These are phyloP conservation scores for Thryonomys swinderianus DNA, from an alignment of 2,113 vertebrate species.

Conservation along the genomic window DNA sequence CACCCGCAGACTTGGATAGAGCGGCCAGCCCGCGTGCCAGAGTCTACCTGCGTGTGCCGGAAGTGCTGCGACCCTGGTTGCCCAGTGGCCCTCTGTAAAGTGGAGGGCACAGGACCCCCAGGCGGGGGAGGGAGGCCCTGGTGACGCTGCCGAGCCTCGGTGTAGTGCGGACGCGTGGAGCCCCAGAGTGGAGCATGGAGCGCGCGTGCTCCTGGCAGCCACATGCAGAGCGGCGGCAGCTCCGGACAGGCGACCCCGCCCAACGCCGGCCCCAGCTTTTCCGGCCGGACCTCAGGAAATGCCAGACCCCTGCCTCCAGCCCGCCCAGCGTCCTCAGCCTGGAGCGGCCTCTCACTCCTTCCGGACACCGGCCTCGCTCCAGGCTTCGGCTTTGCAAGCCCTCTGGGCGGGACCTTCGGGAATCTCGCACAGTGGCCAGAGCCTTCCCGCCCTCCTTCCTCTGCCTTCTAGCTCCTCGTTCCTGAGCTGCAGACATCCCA, in stretches of 20 bases:
- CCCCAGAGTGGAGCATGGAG: too few relatives aligned
- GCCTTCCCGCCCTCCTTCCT: neutral
- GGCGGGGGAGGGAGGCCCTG: neutral
- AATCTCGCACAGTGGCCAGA: fast-evolving
- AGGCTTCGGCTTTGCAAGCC: fast-evolving
- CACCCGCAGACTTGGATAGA: too few relatives aligned
- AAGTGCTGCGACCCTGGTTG: neutral
- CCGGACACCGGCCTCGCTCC: fast-evolving
- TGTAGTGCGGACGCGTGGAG: neutral
- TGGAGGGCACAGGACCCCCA: neutral
- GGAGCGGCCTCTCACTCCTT: neutral
- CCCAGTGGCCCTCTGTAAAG: neutral
- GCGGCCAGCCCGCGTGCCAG: too few relatives aligned
- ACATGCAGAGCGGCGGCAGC: fast-evolving
- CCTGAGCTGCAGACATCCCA: neutral
- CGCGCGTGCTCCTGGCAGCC: too few relatives aligned
- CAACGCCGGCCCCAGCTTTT: neutral
- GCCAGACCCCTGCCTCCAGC: neutral
- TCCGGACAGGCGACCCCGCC: neutral
- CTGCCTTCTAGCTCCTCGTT: neutral
- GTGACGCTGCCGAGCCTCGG: neutral
- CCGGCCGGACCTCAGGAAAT: conserved; percentile 32
- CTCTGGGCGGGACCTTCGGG: neutral
- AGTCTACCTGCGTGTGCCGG: neutral
- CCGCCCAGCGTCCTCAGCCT: neutral